phyloP scores from a whole-genome alignment of 2,113 vertebrate genomes.

The Tor tambroides region DNA sequence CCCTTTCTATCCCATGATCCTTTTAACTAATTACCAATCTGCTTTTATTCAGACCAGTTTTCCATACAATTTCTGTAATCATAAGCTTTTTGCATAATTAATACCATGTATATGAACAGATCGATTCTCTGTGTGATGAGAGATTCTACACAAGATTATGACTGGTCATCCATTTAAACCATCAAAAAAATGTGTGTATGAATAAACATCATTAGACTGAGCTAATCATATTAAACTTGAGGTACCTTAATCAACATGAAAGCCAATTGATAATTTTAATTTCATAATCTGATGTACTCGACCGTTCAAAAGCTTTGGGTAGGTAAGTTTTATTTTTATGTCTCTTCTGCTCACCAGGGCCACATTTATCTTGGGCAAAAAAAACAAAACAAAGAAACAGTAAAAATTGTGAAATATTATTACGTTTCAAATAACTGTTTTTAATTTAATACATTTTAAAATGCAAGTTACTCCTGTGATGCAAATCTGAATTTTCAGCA shows the following conservation, averaged over 20 bases:
- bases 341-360: not conserved
- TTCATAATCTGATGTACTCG: not conserved
- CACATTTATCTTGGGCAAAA: not conserved
- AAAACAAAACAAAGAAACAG: not conserved
- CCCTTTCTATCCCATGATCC: not conserved
- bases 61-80: not conserved
- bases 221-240: not conserved
- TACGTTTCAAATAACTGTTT: not conserved
- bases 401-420: not conserved
- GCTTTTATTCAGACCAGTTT: not conserved
- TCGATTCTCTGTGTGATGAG: not conserved
- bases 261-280: not conserved
- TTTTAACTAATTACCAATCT: not conserved
- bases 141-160: not conserved
- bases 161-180: not conserved
- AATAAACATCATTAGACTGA: not conserved
- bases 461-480: not conserved
- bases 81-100: not conserved
- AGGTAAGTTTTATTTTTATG: not conserved
- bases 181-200: not conserved
- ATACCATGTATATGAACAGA: not conserved
- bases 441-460: not conserved
- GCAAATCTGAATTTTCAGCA: not conserved
- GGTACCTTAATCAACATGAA: too few relatives aligned
- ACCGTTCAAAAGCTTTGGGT: not conserved